Base-by-base conservation (phyloP, 2,888 invertebrate species). In the Euplagia quadripunctaria region DNA sequence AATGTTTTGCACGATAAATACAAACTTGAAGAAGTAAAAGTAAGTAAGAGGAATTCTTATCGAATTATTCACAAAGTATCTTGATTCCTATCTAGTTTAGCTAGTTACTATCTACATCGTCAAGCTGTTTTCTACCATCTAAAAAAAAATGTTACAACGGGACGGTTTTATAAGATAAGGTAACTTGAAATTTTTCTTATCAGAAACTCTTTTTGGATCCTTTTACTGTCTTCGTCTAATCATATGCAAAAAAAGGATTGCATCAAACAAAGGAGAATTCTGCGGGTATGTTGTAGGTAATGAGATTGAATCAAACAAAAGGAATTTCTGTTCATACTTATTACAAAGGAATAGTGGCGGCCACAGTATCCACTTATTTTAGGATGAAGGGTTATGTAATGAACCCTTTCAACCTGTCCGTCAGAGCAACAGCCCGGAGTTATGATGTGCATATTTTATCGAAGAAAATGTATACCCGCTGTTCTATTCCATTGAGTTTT, bases 381-480 rank as follows among this genome's bases (percentile, higher is more conserved):
- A 42, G 52, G 70, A 14, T 58, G 68, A 76, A 49, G 49, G 76
- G 76, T 77, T 77, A 78, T 67, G 70, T 76, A 75, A 77, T 79
- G 72, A 79, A 75, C 66, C 78, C 74, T 77, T 82, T 75, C 66
- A 77, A 76, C 73, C 74, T 74, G 74, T 79, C 79, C 76, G 75
- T 75, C 78, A 67, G 74, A 72, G 46, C 73, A 65, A 70, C 76
- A 73, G 72, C 55, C 67, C 68, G 72, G 51, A 55, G 68, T 72
- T 55, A 72, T 65, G 68, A 49, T 77, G 74, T 82, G 82, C 82
- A 82, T 83, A 82, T 80, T 84, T 82, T 78, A 83, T 77, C 72
- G 72, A 65, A 69, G 64, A 76, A 76, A 74, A 79, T 79, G 73
- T 76, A 79, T 69, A 75, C 67, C 46, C 77, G 3, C 69, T 17